Conservation (phyloP, 2,888 invertebrate species). For the Lithophane semibrunnea region DNA sequence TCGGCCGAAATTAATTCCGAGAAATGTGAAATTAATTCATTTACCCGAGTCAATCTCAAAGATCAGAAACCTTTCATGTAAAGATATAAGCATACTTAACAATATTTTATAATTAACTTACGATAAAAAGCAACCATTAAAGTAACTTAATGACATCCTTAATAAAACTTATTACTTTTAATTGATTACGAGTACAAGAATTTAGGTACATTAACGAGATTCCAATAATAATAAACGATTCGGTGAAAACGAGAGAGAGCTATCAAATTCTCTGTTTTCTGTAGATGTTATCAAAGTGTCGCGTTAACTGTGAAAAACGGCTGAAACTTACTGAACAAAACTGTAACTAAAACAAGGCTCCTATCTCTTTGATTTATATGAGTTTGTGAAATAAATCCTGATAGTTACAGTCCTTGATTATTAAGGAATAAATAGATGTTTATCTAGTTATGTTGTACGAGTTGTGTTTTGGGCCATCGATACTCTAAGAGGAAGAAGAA, state of each 20-base stretch:
- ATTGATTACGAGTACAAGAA: conserved; percentile 27
- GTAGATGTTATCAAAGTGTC: conserved; percentile 41
- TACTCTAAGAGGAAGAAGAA: too few species aligned
- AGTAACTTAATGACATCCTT: conserved; percentile 33
- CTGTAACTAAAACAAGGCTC: conserved; percentile 3
- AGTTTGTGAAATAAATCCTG: conserved; percentile 12
- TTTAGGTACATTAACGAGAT: conserved; percentile 23
- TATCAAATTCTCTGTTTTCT: conserved; percentile 32
- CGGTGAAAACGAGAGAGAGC: conserved; percentile 33
- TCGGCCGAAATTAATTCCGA: neutral
- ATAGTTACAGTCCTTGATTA: neutral
- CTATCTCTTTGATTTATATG: conserved; percentile 22
- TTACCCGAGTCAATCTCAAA: neutral
- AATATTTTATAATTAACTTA: conserved; percentile 19
- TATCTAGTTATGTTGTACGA: neutral
- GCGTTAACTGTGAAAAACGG: conserved; percentile 22
- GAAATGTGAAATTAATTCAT: conserved; percentile 2
- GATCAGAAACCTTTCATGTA: conserved; percentile 12
- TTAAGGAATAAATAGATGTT: conserved; percentile 1
- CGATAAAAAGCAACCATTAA: conserved; percentile 20
- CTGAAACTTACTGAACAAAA: conserved; percentile 25
- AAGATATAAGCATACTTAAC: neutral
- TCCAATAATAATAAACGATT: conserved; percentile 38
- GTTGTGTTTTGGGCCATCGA: neutral
- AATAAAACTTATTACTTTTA: conserved; percentile 38